phyloP scores from a whole-genome alignment of 2,113 vertebrate genomes.

The Pholis gunnellus region DNA sequence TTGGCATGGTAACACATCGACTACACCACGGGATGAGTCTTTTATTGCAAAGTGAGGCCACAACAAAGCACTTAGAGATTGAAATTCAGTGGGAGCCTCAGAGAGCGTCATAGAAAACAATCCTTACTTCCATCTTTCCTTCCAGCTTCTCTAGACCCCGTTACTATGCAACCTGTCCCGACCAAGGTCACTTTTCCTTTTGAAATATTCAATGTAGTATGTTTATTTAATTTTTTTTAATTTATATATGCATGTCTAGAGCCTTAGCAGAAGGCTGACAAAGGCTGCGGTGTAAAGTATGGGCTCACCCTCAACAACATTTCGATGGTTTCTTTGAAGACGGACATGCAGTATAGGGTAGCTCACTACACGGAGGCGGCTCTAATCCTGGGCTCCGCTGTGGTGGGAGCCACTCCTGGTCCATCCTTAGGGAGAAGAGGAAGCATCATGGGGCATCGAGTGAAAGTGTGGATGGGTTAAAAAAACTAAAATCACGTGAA shows the following conservation, averaged over 20 bases:
- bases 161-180: constrained; percentile 13
- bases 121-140: neutral
- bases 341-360: neutral
- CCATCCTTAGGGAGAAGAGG: neutral
- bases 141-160: neutral
- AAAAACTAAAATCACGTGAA: neutral
- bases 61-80: constrained; percentile 29
- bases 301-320: constrained; percentile 12
- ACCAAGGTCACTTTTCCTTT: constrained; percentile 5
- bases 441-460: neutral
- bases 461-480: neutral
- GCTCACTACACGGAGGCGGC: neutral
- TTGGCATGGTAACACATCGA: neutral
- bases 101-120: neutral
- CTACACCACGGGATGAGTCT: neutral
- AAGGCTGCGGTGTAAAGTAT: constrained; percentile 49
- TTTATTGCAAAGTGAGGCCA: constrained; percentile 9
- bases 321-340: neutral
- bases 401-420: neutral
- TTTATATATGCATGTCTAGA: constrained; percentile 25
- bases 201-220: constrained; percentile 16
- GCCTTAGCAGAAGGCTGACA: constrained; percentile 30
- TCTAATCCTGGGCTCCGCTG: neutral
- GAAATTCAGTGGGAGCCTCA: neutral
- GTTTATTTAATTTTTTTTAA: constrained; percentile 5